A percentile compares a stretch with the other conserved stretches of the same genome.
Conservation (phyloP, 2,888 invertebrate genomes). For the Cremastinae sp. region DNA sequence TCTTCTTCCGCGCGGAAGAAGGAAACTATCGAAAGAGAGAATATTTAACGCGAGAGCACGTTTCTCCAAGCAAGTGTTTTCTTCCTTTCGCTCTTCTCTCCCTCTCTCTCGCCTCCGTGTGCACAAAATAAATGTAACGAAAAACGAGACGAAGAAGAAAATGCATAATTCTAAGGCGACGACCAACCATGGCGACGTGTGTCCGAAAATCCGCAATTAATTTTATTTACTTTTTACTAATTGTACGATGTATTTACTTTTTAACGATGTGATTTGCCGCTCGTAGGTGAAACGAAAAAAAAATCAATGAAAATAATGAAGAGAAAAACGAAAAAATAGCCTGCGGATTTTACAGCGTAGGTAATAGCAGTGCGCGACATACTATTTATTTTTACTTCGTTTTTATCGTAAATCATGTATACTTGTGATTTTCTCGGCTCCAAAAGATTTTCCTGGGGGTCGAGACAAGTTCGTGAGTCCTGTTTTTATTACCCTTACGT, state of each 20-base stretch:
- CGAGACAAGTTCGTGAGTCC: constrained; percentile 32
- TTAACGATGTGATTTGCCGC: constrained; percentile 42
- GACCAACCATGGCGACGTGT: constrained; percentile 34
- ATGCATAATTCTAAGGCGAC: constrained; percentile 51
- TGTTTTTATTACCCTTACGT: constrained; percentile 20
- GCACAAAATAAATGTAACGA: constrained; percentile 58
- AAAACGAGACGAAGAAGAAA: constrained; percentile 4
- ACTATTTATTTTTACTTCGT: constrained; percentile 53
- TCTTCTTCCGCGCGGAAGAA: background rate
- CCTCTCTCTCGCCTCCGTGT: constrained; percentile 31
- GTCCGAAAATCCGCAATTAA: constrained; percentile 25
- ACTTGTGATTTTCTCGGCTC: constrained; percentile 24
- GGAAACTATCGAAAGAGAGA: background rate
- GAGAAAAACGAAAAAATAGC: background rate
- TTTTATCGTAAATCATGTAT: constrained; percentile 39
- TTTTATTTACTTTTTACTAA: constrained; percentile 36
- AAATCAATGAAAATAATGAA: background rate
- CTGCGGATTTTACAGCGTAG: constrained; percentile 26
- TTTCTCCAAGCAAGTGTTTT: constrained; percentile 7
- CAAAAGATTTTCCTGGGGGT: background rate
- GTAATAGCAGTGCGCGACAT: constrained; percentile 23
- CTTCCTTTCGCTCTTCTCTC: background rate
- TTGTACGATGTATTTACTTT: constrained; percentile 25
- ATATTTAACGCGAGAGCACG: background rate
- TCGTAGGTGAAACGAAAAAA: constrained; percentile 1